Base-by-base conservation (phyloP, 2,888 invertebrate species). In the Eilema depressum region DNA sequence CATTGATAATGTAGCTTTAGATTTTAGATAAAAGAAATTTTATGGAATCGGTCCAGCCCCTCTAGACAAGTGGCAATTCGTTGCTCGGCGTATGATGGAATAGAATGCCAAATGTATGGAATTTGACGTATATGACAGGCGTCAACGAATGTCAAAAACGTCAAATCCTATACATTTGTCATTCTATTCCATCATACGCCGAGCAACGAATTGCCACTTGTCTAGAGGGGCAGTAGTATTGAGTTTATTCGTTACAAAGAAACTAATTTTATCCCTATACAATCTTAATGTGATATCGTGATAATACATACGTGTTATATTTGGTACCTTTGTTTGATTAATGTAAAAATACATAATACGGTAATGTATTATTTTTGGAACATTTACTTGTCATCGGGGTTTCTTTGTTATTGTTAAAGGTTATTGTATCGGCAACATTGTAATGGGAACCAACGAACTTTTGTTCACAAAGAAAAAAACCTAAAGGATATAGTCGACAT, bases 321-420 rank as follows among this genome's bases (percentile, higher is more conserved):
- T 4, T 53, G 10, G 20, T n/a, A 53, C 53, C n/a, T 53, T n/a
- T 53, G 53, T 53, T 53, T 53, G 10, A n/a, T 20, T 20, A 47
- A 47, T 47, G 20, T 5, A 47, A 47, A 41, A 47, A 47, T n/a
- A n/a, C n/a, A n/a, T 20, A 5, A 47, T 47, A 47, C 47, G 47
- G 7, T 53, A 10, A 20, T 20, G 5, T 47, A 47, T 47, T 47
- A 53, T 53, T 53, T 53, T n/a, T n/a, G 53, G 53, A n/a, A n/a
- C 8, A n/a, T 53, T 53, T 53, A n/a, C n/a, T 53, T 53, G n/a
- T 53, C 53, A 53, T n/a, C 8, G 53, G 8, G 0, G n/a, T 53
- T 53, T 53, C 37, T 63, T 63, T n/a, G 63, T 63, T 5, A 47
- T 63, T 63, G 59, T 33, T 28, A 30, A n/a, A 66, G 67, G 63